Evolutionary conservation across 2,888 invertebrate species (phyloP).

Genomic region (Horisme vitalbata): DNA sequence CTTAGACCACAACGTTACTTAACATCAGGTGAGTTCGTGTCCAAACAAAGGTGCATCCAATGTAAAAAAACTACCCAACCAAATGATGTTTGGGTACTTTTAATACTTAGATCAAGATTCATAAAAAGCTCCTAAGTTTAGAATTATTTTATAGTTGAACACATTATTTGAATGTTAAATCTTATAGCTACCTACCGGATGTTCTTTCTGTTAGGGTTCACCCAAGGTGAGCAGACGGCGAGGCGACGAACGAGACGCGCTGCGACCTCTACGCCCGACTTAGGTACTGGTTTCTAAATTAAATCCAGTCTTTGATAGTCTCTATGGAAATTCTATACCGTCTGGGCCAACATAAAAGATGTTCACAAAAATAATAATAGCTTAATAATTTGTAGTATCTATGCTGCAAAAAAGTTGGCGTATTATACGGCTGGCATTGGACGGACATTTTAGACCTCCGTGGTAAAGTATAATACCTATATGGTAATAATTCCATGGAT

Average conservation of each 20-base stretch:
- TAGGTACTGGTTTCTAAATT: slow-evolving; percentile 72
- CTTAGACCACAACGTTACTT: no score
- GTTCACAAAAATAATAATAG: slow-evolving; percentile 34
- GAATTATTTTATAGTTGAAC: no score
- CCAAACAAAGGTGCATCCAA: no score
- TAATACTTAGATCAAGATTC: no score
- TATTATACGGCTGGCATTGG: no score
- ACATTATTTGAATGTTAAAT: slow-evolving; percentile 44
- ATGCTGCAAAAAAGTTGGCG: slow-evolving; percentile 10
- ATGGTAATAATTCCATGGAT: no score
- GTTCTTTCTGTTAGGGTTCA: slow-evolving; percentile 53
- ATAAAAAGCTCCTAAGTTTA: no score
- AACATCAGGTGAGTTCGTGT: no score
- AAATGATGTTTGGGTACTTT: no score
- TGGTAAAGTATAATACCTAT: not conserved
- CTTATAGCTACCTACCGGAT: slow-evolving; percentile 50
- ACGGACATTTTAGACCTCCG: no score
- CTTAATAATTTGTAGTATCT: slow-evolving; percentile 12
- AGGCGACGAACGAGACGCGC: slow-evolving; percentile 65
- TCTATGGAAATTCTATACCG: slow-evolving; percentile 66
- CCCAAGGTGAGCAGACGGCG: slow-evolving; percentile 76
- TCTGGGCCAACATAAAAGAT: slow-evolving; percentile 57
- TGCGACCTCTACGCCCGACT: slow-evolving; percentile 62
- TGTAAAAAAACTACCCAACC: no score
- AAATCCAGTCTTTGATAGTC: slow-evolving; percentile 63